Evolutionary conservation across 2,113 vertebrate species (phyloP).

Genomic region (Electrona antarctica): DNA sequence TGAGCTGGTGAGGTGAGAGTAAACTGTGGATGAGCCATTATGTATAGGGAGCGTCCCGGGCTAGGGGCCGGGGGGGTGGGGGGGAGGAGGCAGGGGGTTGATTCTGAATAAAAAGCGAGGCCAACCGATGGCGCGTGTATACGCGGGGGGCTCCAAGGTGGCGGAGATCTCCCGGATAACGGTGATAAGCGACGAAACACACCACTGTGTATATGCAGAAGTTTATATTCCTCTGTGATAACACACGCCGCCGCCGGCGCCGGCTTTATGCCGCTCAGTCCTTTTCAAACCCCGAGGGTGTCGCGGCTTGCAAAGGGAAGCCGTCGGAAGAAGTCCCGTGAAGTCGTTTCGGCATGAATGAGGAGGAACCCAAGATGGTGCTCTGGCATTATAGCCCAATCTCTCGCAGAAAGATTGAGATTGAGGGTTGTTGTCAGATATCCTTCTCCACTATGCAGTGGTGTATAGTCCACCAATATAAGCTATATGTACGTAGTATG

Average conservation of each 20-base stretch:
- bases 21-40: conserved; percentile 61
- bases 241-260: neutral
- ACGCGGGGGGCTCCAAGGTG: conserved; percentile 43
- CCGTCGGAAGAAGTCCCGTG: neutral
- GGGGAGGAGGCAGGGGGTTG: neutral
- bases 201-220: conserved; percentile 46
- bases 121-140: conserved; percentile 46
- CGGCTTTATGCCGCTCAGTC: conserved; percentile 22
- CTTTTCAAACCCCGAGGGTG: conserved; percentile 43
- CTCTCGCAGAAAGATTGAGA: neutral
- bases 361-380: no score
- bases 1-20: conserved; percentile 71
- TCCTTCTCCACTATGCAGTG: neutral
- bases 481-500: no score
- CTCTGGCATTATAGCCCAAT: no score
- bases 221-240: conserved; percentile 51
- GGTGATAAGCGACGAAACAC: conserved; percentile 34
- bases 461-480: no score
- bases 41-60: conserved; percentile 48
- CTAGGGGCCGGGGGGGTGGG: conserved; percentile 37
- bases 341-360: no score
- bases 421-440: neutral
- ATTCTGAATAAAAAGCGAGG: conserved; percentile 59
- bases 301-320: neutral
- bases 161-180: conserved; percentile 42